A percentile compares a stretch with the other conserved stretches of the same genome.
phyloP scores from a whole-genome alignment of 2,888 invertebrate genomes.

The Oegoconia quadripuncta region DNA sequence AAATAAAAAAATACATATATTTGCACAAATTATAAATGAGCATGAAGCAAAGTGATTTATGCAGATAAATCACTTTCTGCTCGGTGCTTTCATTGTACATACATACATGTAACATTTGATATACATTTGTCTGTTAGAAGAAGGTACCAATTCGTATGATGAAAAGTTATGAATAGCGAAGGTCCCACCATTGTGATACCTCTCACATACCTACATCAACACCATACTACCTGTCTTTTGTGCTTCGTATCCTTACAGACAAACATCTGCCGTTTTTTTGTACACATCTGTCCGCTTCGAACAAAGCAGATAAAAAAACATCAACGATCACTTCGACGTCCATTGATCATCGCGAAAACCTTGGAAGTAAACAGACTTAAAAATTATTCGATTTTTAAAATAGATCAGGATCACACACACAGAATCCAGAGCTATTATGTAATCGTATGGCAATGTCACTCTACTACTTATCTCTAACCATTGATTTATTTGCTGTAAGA shows the following conservation, averaged over 20 bases:
- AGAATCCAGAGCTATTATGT: too few species aligned
- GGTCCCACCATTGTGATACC: conserved; percentile 25
- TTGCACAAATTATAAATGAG: too few species aligned
- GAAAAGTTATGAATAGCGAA: conserved; percentile 25
- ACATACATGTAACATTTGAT: too few species aligned
- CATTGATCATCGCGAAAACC: conserved; percentile 16
- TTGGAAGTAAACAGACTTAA: too few species aligned
- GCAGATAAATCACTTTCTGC: too few species aligned
- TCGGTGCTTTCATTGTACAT: conserved; percentile 1
- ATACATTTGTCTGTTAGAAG: neutral
- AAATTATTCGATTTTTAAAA: too few species aligned
- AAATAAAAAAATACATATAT: too few species aligned
- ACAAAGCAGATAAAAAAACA: conserved; percentile 24
- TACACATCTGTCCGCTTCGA: conserved; percentile 27
- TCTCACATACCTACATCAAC: conserved; percentile 18
- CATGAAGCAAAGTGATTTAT: too few species aligned
- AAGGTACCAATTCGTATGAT: conserved; percentile 4
- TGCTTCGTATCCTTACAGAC: conserved; percentile 27
- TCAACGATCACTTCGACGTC: conserved; percentile 23
- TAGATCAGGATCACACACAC: too few species aligned
- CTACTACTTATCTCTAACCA: too few species aligned
- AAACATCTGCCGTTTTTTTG: conserved; percentile 38
- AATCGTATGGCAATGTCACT: too few species aligned
- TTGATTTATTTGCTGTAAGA: too few species aligned
- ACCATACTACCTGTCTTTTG: conserved; percentile 38